phyloP scores from a whole-genome alignment of 2,888 invertebrate species.

The Epinotia demarniana region DNA sequence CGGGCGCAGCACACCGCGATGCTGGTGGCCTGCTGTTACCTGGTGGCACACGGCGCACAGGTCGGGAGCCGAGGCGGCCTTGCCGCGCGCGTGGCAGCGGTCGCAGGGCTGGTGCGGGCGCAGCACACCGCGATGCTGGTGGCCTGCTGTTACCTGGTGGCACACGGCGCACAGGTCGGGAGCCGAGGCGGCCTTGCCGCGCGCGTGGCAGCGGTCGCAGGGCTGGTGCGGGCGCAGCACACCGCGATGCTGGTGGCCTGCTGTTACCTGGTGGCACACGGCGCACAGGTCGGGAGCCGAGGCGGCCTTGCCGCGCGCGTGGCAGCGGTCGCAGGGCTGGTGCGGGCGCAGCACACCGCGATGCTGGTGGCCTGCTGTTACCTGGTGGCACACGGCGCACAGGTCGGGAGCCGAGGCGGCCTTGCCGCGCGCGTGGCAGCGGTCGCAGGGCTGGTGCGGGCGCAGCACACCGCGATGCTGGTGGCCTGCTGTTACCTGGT shows the following conservation, averaged over 20 bases:
- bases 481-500: neutral
- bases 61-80: conserved; percentile 84
- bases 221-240: conserved; percentile 88
- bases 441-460: conserved; percentile 92
- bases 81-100: conserved; percentile 90
- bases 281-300: conserved; percentile 69
- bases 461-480: conserved; percentile 60
- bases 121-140: conserved; percentile 49
- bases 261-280: conserved; percentile 18
- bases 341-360: conserved; percentile 83
- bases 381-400: conserved; percentile 29
- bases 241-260: too few species aligned
- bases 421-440: conserved; percentile 91
- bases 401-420: conserved; percentile 81
- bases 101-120: conserved; percentile 93
- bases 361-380: neutral
- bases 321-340: conserved; percentile 92
- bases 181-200: conserved; percentile 87
- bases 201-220: conserved; percentile 91
- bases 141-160: neutral
- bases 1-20: conserved; percentile 75
- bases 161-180: conserved; percentile 55
- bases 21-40: neutral
- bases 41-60: conserved; percentile 30
- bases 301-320: conserved; percentile 88